Percentiles rank a stretch among this genome's conserved stretches.
phyloP scores from a whole-genome alignment of 2,113 vertebrate genomes.

The Phylloscopus trochilus region DNA sequence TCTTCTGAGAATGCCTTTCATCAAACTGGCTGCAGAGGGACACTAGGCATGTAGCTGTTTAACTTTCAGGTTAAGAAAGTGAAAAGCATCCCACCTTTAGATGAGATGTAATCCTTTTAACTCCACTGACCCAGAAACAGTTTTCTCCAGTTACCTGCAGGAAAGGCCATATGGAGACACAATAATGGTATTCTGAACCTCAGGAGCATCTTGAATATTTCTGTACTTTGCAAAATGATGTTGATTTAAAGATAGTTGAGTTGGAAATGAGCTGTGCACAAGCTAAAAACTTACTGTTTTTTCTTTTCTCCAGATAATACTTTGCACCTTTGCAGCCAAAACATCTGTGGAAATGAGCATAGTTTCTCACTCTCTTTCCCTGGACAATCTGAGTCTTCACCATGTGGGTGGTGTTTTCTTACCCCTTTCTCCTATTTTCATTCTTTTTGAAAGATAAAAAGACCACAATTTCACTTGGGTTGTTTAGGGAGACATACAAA shows the following conservation, averaged over 20 bases:
- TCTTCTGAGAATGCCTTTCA: neutral
- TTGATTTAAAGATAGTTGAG: neutral
- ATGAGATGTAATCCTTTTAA: neutral
- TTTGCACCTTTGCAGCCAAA: neutral
- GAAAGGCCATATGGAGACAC: fast-evolving
- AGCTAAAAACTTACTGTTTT: neutral
- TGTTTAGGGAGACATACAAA: neutral
- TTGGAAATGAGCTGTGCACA: neutral
- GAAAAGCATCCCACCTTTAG: neutral
- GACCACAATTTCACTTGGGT: neutral
- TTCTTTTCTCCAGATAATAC: neutral
- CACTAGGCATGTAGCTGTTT: neutral
- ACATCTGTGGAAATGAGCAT: neutral
- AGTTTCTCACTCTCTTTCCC: neutral
- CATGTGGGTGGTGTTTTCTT: neutral
- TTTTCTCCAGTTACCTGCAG: neutral
- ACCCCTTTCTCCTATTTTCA: neutral
- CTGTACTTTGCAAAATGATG: neutral
- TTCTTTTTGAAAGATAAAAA: neutral
- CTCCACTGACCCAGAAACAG: neutral
- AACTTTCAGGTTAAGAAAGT: neutral
- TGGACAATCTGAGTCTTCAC: neutral
- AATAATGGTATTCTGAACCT: neutral
- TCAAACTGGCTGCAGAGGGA: neutral
- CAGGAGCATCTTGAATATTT: neutral